A percentile compares a stretch with the other conserved stretches of the same genome.
These are phyloP conservation scores for Ochropleura leucogaster DNA, from an alignment of 2,888 invertebrate species.

Conservation along the genomic window DNA sequence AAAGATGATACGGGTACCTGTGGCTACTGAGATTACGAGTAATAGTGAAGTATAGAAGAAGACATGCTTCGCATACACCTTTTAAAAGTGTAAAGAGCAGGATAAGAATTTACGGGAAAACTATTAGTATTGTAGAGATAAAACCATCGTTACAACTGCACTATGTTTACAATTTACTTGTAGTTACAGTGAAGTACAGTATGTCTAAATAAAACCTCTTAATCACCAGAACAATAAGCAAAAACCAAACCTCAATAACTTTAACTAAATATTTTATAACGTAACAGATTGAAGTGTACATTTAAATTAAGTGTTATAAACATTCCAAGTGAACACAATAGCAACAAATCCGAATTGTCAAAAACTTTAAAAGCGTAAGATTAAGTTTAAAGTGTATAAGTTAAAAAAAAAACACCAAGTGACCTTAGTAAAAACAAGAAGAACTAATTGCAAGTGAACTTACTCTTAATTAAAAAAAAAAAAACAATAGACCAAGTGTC, in stretches of 20 bases:
- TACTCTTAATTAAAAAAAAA: too few relatives aligned
- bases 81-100: background rate
- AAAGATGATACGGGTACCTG: background rate
- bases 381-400: background rate
- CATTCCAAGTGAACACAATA: conserved; percentile 7
- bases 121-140: background rate
- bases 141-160: background rate
- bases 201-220: background rate
- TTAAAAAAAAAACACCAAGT: background rate
- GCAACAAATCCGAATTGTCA: background rate
- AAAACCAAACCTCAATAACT: background rate
- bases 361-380: background rate
- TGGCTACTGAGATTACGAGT: background rate
- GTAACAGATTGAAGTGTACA: conserved; percentile 8
- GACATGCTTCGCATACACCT: background rate
- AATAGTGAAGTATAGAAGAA: background rate
- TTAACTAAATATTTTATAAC: background rate
- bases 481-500: background rate
- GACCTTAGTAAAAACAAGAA: background rate
- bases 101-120: background rate
- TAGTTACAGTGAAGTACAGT: background rate
- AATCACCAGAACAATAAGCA: conserved; percentile 31
- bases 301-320: background rate
- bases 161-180: background rate
- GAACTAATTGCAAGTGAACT: background rate